Base-by-base conservation (phyloP, 2,113 vertebrate species). In the Anarhynchus alexandrinus region DNA sequence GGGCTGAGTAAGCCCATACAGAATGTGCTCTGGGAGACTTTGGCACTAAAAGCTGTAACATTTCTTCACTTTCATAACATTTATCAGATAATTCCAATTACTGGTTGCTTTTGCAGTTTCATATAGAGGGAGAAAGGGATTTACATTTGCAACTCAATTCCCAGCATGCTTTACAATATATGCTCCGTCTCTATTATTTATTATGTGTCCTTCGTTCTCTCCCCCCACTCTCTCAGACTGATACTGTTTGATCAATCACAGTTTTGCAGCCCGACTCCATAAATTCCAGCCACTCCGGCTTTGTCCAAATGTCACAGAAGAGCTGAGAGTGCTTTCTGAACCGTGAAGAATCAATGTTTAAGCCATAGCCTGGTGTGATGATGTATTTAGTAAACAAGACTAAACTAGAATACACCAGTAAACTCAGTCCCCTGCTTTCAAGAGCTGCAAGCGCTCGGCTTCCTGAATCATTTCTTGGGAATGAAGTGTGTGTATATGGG, bases 1-100 rank as follows among this genome's bases (percentile, higher is more conserved):
- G 57, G 43, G 52, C 47, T 90, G 83, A 93, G 88, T 72, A 85
- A 94, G 52, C 55, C 82, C 47, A 43, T 2, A 72, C 81, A 92
- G 73, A 95, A 96, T 57, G 47, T 64, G 57, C 83, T 96, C 51
- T 66, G 78, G 36, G 57, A 95, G 57, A 77, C 78, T 83, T 89
- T 11, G 3, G 86, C 80, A 71, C 59, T 62, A 69, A 83, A 81
- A 82, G 62, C 86, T 64, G 38, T 65, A 95, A 69, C 77, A 79
- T 76, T 95, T 77, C 29, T 72, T 82, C 36, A 66, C 58, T 90
- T 69, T 21, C 82, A 57, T 62, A 93, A 93, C 82, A 88, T 90
- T 83, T 55, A 84, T 91, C 86, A 95, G 71, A 77, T 88, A 79
- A 93, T 86, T 95, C 61, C 94, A 95, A 84, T 98, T 96, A 77